Conservation (phyloP, 1,140 invertebrate species). For the Thaumatotibia leucotreta region DNA sequence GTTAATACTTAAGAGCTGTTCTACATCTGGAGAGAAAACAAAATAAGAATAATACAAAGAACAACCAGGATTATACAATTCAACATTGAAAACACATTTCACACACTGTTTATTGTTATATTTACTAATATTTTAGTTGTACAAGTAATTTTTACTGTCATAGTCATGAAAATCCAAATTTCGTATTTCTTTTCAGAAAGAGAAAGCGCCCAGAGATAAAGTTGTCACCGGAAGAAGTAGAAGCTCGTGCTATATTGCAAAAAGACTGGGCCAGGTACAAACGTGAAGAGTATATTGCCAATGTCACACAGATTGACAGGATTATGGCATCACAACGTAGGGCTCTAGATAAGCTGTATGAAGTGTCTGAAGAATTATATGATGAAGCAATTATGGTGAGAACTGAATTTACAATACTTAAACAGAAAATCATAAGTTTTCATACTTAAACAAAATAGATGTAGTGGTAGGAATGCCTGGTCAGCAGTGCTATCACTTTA, state of each 20-base stretch:
- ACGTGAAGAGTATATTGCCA: constrained; percentile 77
- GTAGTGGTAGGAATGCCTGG: no score
- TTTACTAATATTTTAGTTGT: no score
- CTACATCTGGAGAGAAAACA: no score
- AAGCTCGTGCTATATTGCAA: constrained; percentile 66
- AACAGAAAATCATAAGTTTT: neutral
- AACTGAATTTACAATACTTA: neutral
- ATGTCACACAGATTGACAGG: constrained; percentile 82
- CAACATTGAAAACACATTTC: no score
- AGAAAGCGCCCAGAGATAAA: constrained; percentile 43
- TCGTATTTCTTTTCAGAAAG: constrained; percentile 44
- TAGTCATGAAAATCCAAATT: no score
- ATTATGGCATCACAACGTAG: constrained; percentile 83
- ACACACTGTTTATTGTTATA: no score
- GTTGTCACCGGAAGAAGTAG: constrained; percentile 38
- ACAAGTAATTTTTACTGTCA: no score
- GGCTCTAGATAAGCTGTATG: constrained; percentile 86
- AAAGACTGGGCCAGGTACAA: constrained; percentile 88
- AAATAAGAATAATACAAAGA: no score
- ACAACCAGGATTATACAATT: no score
- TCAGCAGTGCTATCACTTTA: no score
- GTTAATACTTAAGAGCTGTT: no score
- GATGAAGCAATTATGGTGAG: constrained; percentile 86
- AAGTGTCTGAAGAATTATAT: constrained; percentile 89
- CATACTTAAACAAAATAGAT: no score